Conservation (phyloP, 2,113 vertebrate species). For the Vidua chalybeata region DNA sequence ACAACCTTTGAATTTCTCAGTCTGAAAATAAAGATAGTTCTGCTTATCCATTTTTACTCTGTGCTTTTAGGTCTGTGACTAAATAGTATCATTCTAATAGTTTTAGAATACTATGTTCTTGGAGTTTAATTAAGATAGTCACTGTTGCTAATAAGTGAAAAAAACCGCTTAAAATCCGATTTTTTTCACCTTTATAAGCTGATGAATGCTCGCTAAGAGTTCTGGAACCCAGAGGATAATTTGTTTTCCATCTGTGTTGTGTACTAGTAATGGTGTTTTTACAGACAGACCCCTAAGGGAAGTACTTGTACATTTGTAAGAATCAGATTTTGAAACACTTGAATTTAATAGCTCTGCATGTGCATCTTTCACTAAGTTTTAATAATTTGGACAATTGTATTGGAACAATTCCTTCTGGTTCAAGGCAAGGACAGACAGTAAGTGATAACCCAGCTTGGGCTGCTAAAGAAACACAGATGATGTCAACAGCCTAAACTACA, state of each 20-base stretch:
- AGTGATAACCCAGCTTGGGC: background rate
- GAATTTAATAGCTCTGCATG: background rate
- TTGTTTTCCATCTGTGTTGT: background rate
- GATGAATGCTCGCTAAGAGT: background rate
- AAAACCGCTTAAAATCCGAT: background rate
- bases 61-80: background rate
- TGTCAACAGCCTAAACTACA: background rate
- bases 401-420: background rate
- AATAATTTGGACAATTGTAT: background rate
- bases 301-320: background rate
- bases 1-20: background rate
- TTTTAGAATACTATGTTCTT: background rate
- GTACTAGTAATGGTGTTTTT: background rate
- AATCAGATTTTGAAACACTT: background rate
- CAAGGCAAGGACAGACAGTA: background rate
- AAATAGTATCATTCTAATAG: background rate
- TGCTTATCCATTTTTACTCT: background rate
- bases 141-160: background rate
- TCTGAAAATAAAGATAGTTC: background rate
- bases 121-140: background rate
- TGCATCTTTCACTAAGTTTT: background rate
- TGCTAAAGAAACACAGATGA: background rate
- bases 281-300: background rate
- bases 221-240: background rate
- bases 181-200: background rate